Conservation (phyloP, 2,888 invertebrate genomes). For the Zaprionus lineosus region DNA sequence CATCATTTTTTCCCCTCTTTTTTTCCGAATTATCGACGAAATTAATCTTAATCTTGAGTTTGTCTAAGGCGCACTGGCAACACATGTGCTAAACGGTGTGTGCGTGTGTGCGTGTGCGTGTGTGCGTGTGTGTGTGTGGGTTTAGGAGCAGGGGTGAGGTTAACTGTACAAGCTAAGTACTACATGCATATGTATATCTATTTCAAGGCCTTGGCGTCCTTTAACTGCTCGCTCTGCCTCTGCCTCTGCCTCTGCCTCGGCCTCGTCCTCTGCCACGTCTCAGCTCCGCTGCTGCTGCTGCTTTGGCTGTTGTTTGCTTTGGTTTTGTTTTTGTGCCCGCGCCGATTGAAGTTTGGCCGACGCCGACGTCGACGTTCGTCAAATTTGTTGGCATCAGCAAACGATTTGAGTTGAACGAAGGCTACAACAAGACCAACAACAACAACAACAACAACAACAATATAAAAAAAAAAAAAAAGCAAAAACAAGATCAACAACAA, state of each 20-base stretch:
- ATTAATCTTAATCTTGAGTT: slow-evolving; percentile 75
- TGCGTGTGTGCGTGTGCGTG: slow-evolving; percentile 12
- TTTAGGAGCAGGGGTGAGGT: slow-evolving; percentile 17
- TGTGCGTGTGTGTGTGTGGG: slow-evolving; percentile 19
- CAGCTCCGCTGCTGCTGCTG: slow-evolving; percentile 23
- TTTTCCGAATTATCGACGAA: slow-evolving; percentile 63
- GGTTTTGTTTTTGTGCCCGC: slow-evolving; percentile 51
- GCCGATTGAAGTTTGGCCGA: slow-evolving; percentile 80
- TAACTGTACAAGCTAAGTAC: slow-evolving; percentile 14
- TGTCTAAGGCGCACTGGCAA: slow-evolving; percentile 52
- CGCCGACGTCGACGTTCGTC: slow-evolving; percentile 72
- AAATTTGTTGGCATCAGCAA: slow-evolving; percentile 78
- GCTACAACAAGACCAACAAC: slow-evolving; percentile 18
- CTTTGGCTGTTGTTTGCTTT: slow-evolving; percentile 43
- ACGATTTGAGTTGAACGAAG: slow-evolving; percentile 54
- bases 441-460: slow-evolving; percentile 28
- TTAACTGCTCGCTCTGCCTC: slow-evolving; percentile 35
- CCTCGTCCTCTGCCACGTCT: slow-evolving; percentile 15
- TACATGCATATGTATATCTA: slow-evolving; percentile 37
- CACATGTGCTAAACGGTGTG: slow-evolving; percentile 66
- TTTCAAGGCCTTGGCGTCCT: slow-evolving; percentile 65
- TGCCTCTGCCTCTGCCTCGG: slow-evolving; percentile 9
- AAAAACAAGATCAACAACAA: slow-evolving; percentile 39
- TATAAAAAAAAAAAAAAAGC: slow-evolving; percentile 35
- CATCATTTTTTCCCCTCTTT: too few species aligned